These are phyloP conservation scores for Tyto alba DNA, from an alignment of 2,113 vertebrate genomes.

Conservation along the genomic window DNA sequence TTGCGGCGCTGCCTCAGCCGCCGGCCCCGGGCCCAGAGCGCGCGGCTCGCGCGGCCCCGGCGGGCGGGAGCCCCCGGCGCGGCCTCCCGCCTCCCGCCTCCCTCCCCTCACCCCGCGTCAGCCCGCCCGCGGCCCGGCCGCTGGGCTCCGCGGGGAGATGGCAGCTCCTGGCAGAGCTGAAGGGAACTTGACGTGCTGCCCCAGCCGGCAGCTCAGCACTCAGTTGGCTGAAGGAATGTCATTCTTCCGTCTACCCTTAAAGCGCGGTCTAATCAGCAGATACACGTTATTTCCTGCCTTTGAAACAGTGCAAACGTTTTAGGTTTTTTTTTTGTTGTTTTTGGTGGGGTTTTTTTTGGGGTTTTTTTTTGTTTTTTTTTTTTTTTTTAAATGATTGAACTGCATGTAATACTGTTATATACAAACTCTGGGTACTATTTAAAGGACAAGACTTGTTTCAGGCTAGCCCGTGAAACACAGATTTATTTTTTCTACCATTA, in stretches of 20 bases:
- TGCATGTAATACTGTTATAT: background rate
- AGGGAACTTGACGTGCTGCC: fast-evolving
- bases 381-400: too few species aligned
- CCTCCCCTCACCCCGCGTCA: fast-evolving
- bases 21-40: fast-evolving
- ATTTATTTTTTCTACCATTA: background rate
- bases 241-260: background rate
- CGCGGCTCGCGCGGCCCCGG: background rate
- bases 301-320: background rate
- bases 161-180: background rate
- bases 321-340: too few species aligned
- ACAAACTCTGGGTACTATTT: background rate
- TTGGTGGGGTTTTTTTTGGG: too few species aligned
- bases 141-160: background rate
- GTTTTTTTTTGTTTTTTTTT: too few species aligned
- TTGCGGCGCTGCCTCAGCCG: fast-evolving
- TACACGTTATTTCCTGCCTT: background rate
- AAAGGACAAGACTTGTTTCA: background rate
- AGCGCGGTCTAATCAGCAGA: background rate
- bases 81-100: too few species aligned
- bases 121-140: fast-evolving
- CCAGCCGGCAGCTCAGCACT: background rate
- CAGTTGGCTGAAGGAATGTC: background rate
- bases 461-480: background rate
- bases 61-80: too few species aligned